Conservation (phyloP, 2,113 vertebrate species). For the Electrona antarctica region DNA sequence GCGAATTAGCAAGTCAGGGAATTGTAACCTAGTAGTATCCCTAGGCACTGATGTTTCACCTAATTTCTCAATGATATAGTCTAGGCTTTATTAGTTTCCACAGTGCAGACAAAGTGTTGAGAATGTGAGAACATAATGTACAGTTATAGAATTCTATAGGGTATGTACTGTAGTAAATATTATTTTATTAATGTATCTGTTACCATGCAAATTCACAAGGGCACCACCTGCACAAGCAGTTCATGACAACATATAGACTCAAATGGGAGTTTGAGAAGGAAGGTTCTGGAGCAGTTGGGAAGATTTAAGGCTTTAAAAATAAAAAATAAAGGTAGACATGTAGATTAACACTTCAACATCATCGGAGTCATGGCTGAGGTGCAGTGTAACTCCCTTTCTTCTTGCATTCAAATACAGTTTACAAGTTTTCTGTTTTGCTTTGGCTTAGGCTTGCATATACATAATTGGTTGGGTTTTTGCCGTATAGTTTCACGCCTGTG, state of each 20-base stretch:
- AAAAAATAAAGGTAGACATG: too few species aligned
- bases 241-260: constrained; percentile 1
- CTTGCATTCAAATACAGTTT: too few species aligned
- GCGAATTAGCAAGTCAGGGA: constrained; percentile 43
- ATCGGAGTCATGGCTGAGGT: too few species aligned
- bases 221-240: not conserved
- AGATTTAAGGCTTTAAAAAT: too few species aligned
- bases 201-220: constrained; percentile 7
- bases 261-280: not conserved
- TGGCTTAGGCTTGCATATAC: too few species aligned
- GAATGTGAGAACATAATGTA: constrained; percentile 5
- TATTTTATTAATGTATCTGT: constrained; percentile 16
- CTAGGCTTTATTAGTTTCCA: constrained; percentile 6
- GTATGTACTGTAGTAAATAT: constrained; percentile 5
- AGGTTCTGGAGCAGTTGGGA: too few species aligned
- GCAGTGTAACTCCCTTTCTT: too few species aligned
- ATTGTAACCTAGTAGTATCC: constrained; percentile 23
- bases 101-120: not conserved
- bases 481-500: constrained; percentile 6
- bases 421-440: too few species aligned
- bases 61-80: constrained; percentile 43
- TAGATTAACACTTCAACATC: too few species aligned
- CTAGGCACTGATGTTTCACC: constrained; percentile 22
- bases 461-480: too few species aligned
- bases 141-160: not conserved